phyloP scores from a whole-genome alignment of 2,797 vertebrate species.

The Macropodus opercularis region DNA sequence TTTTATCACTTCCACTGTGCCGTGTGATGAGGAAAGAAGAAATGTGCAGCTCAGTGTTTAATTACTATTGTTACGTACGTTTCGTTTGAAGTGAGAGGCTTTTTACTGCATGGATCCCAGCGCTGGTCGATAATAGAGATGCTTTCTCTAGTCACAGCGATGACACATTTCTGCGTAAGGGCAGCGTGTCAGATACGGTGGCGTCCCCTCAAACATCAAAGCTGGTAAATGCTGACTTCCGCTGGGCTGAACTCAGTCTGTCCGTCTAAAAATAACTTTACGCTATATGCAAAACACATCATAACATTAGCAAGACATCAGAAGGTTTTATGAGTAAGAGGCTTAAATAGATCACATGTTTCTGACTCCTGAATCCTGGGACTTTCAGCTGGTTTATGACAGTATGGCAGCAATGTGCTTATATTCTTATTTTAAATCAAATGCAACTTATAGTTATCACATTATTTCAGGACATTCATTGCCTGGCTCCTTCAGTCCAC shows the following conservation, averaged over 20 bases:
- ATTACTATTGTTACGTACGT: neutral
- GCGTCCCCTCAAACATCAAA: constrained; percentile 2
- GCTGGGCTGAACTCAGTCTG: neutral
- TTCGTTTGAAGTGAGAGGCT: neutral
- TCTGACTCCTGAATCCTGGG: no score
- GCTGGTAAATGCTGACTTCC: constrained; percentile 11
- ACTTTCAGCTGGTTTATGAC: no score
- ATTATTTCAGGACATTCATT: no score
- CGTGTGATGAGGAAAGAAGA: neutral
- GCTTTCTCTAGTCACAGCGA: neutral
- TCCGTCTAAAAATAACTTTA: neutral
- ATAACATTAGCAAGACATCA: neutral
- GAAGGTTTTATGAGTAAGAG: no score
- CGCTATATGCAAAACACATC: neutral
- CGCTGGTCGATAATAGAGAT: no score
- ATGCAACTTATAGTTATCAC: no score
- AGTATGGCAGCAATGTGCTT: no score
- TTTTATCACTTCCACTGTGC: neutral
- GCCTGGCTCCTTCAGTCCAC: no score
- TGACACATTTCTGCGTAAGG: neutral
- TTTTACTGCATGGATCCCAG: neutral
- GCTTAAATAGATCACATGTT: no score
- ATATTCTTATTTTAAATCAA: no score
- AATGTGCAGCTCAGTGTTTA: neutral
- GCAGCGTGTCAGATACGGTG: neutral